Base-by-base conservation (phyloP, 2,797 vertebrate species). In the Helicolenus hilgendorfi region DNA sequence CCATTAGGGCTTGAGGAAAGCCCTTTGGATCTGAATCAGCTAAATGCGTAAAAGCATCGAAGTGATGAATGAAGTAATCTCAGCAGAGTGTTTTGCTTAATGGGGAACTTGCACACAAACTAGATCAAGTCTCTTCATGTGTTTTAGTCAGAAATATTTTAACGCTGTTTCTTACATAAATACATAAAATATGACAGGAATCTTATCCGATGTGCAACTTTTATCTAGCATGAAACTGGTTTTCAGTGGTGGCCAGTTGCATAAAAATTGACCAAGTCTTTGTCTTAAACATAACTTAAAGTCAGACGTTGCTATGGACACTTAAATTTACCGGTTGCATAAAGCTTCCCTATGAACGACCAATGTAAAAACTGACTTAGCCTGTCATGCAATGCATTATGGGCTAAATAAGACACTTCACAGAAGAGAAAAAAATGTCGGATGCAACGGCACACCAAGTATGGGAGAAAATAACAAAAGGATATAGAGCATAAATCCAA, bases 1-100 rank as follows among this genome's bases (percentile, higher is more conserved):
- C 55, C 33, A 11, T 60, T 13, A 11, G 62, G 49, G 65, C 89
- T 85, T 72, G 65, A 83, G 84, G 74, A 91, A 83, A 92, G 41
- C 73, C 81, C 81, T 75, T 41, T 75, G 64, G 41, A 81, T 77
- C 62, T 77, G 27, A 77, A 80, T 64, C 62, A 53, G 68, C 41
- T 83, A 45, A 74, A 86, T 65, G n/a, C 15, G 65, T 70, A 35
- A 33, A 79, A 69, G 56, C 22, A 20, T 11, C 14, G 20, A 79
- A 5, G 11, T 70, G 18, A 49, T 24, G 6, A 77, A 62, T 24
- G 22, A 67, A 68, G 5, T 29, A 4, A 18, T 63, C 79, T 60
- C 15, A 56, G 18, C 60, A 36, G 18, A 13, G 26, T 49, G 55
- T 22, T 72, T 70, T 38, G 33, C 33, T 53, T 62, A 70, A 36